Evolutionary conservation across 2,888 invertebrate species (phyloP).

Genomic region (Hirtodrosophila duncani): DNA sequence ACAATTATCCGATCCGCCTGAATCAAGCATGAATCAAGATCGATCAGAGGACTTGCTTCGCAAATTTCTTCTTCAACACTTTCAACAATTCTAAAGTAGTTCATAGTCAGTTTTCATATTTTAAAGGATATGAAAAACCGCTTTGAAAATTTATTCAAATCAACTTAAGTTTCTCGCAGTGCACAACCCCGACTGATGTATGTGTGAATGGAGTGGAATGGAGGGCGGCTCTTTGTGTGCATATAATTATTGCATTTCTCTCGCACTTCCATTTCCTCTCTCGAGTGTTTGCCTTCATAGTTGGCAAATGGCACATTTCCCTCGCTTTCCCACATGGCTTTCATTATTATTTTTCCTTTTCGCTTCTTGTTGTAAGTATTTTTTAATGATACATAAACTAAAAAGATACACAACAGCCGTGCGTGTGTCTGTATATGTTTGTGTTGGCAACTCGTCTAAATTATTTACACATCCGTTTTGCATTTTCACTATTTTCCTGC

Average conservation of each 20-base stretch:
- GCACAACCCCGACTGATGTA: slow-evolving; percentile 1
- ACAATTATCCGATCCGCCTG: too few relatives aligned
- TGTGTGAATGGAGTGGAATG: slow-evolving; percentile 15
- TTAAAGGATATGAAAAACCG: too few relatives aligned
- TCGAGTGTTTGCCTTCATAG: slow-evolving; percentile 51
- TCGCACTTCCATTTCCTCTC: slow-evolving; percentile 45
- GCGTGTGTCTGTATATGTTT: slow-evolving; percentile 5
- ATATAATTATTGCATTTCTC: slow-evolving; percentile 71
- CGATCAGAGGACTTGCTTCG: too few relatives aligned
- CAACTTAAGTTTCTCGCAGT: too few relatives aligned
- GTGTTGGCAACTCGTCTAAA: slow-evolving; percentile 50
- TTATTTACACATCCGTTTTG: too few relatives aligned
- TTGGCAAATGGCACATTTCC: slow-evolving; percentile 71
- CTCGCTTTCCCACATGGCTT: slow-evolving; percentile 34
- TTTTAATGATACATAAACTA: slow-evolving; percentile 72
- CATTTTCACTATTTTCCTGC: slow-evolving; percentile 32
- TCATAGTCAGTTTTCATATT: too few relatives aligned
- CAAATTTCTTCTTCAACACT: too few relatives aligned
- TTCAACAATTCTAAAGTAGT: too few relatives aligned
- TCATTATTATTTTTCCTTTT: slow-evolving; percentile 36
- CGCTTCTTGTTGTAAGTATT: slow-evolving; percentile 53
- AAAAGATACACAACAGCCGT: slow-evolving; percentile 59
- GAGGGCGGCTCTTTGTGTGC: slow-evolving; percentile 52
- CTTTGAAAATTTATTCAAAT: too few relatives aligned
- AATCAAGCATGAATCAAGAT: too few relatives aligned